A percentile compares a stretch with the other conserved stretches of the same genome.
These are phyloP conservation scores for Fregata magnificens DNA, from an alignment of 2,113 vertebrate genomes.

Conservation along the genomic window DNA sequence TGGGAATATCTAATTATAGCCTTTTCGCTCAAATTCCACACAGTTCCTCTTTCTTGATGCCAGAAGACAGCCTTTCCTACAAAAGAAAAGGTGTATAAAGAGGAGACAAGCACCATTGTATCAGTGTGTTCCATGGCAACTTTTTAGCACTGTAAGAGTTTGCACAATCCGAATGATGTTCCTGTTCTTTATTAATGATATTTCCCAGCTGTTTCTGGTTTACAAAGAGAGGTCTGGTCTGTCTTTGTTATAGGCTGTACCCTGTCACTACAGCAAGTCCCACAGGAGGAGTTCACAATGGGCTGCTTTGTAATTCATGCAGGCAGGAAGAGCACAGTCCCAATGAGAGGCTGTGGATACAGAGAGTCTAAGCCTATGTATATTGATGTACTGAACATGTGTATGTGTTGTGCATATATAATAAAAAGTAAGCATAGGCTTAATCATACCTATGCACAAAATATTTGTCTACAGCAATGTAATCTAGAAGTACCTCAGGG, in stretches of 20 bases:
- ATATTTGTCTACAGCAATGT: not conserved
- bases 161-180: not conserved
- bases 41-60: not conserved
- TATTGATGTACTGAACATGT: fast-evolving
- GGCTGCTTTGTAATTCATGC: not conserved
- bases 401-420: not conserved
- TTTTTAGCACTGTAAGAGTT: not conserved
- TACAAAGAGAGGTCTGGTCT: not conserved
- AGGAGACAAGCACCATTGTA: not conserved
- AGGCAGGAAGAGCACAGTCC: not conserved
- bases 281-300: not conserved
- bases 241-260: not conserved
- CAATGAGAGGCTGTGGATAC: not conserved
- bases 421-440: not conserved
- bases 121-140: not conserved
- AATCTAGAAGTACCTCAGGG: not conserved
- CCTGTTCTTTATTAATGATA: not conserved
- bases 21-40: not conserved
- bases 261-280: not conserved
- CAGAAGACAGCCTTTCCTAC: not conserved
- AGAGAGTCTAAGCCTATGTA: not conserved
- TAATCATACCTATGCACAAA: not conserved
- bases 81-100: not conserved
- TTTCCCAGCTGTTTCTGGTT: not conserved
- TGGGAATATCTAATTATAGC: not conserved